Evolutionary conservation across 2,888 invertebrate genomes (phyloP).

Genomic region (Eugnorisma glareosa): DNA sequence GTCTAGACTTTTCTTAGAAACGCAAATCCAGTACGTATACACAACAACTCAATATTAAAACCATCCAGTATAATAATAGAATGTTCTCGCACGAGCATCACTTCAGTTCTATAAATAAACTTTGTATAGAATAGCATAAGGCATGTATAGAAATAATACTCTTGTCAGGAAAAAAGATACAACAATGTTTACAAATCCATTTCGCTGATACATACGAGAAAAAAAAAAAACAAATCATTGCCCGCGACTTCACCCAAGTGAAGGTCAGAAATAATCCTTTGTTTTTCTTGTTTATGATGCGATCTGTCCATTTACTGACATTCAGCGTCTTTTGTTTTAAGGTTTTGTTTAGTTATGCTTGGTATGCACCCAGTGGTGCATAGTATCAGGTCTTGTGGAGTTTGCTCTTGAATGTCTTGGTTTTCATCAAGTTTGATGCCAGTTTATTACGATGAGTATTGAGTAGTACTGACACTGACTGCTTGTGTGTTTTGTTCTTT

Average conservation of each 20-base stretch:
- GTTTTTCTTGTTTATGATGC: too few species aligned
- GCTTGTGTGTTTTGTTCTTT: too few species aligned
- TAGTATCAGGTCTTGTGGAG: too few species aligned
- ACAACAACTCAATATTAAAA: not conserved
- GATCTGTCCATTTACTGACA: too few species aligned
- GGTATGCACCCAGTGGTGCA: too few species aligned
- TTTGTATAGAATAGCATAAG: not conserved
- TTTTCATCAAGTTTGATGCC: too few species aligned
- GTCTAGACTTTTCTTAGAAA: not conserved
- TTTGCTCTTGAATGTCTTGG: too few species aligned
- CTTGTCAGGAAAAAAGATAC: not conserved
- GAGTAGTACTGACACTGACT: too few species aligned
- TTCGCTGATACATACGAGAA: not conserved
- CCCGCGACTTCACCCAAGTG: not conserved
- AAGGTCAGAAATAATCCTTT: not conserved
- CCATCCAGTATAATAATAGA: not conserved
- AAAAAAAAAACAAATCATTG: not conserved
- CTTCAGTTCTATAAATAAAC: not conserved
- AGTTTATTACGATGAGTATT: too few species aligned
- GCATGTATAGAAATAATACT: not conserved
- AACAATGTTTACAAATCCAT: not conserved
- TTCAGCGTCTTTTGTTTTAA: too few species aligned
- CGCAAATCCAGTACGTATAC: not conserved
- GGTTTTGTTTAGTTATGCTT: too few species aligned
- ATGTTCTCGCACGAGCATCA: not conserved